Conservation (phyloP, 2,888 invertebrate genomes). For the Nephrocerus scutellatus region DNA sequence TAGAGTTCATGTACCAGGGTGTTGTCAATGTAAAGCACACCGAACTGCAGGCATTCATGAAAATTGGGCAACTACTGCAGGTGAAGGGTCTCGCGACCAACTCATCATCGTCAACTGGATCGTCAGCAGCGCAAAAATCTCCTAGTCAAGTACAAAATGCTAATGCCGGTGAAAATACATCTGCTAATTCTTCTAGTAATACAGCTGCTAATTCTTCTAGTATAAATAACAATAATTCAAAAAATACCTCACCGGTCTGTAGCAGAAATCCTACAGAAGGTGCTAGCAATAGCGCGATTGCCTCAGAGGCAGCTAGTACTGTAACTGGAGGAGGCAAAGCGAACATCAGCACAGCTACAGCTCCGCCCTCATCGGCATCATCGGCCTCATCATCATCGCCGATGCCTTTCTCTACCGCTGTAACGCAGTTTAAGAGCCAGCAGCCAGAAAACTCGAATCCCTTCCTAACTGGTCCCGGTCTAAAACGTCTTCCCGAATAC, state of each 20-base stretch:
- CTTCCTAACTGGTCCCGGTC: constrained; percentile 20
- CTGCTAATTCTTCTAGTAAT: constrained; percentile 18
- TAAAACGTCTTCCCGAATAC: constrained; percentile 39
- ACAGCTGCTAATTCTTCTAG: constrained; percentile 15
- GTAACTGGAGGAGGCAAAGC: constrained; percentile 9
- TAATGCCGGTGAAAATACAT: constrained; percentile 13
- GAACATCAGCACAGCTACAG: constrained; percentile 13
- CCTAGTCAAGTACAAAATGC: constrained; percentile 25
- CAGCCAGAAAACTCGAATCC: constrained; percentile 16
- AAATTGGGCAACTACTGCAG: constrained; percentile 49
- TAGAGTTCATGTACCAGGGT: constrained; percentile 57
- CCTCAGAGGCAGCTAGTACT: constrained; percentile 16
- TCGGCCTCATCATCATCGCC: constrained; percentile 27
- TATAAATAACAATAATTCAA: constrained; percentile 15
- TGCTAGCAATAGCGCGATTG: constrained; percentile 17
- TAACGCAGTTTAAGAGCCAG: constrained; percentile 12
- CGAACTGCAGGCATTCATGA: constrained; percentile 48
- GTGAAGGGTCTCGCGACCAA: constrained; percentile 48
- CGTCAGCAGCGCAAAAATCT: constrained; percentile 37
- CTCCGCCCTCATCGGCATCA: constrained; percentile 27
- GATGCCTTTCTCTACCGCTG: constrained; percentile 16
- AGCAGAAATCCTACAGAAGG: constrained; percentile 13
- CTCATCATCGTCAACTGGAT: constrained; percentile 28
- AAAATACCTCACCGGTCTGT: constrained; percentile 13
- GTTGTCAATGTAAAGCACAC: constrained; percentile 52